Conservation (phyloP, 2,113 vertebrate species). For the Hippocampus abdominalis region DNA sequence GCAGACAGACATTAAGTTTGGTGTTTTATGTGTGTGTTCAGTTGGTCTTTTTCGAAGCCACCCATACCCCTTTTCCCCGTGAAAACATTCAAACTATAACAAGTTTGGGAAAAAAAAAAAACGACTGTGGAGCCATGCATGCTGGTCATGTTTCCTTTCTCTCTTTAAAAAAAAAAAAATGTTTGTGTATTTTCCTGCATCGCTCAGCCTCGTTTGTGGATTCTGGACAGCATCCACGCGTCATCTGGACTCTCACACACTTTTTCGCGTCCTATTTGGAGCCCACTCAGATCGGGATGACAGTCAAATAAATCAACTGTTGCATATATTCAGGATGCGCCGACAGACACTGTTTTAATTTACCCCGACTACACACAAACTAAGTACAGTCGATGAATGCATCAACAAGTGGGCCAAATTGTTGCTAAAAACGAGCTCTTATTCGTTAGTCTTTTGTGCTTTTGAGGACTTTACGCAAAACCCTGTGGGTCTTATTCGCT, state of each 20-base stretch:
- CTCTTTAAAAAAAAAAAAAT: no score
- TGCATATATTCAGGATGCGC: slow-evolving; percentile 13
- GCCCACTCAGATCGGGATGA: slow-evolving; percentile 13
- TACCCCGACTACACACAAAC: neutral
- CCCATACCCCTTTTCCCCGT: slow-evolving; percentile 69
- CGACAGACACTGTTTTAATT: neutral
- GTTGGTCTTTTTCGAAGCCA: slow-evolving; percentile 78
- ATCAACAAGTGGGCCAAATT: slow-evolving; percentile 59
- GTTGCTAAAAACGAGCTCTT: slow-evolving; percentile 28
- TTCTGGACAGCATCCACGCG: slow-evolving; percentile 43
- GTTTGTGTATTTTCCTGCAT: slow-evolving; percentile 77
- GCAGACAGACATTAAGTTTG: neutral
- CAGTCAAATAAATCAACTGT: slow-evolving; percentile 25
- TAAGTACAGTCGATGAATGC: slow-evolving; percentile 10
- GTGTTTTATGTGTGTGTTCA: no score
- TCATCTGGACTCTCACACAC: slow-evolving; percentile 55
- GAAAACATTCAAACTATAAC: slow-evolving; percentile 63
- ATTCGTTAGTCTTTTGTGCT: neutral
- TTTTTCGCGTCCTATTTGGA: slow-evolving; percentile 20
- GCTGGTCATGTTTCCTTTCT: slow-evolving; percentile 86
- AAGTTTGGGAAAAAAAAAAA: slow-evolving; percentile 34
- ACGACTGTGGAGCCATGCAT: slow-evolving; percentile 82
- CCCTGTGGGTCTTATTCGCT: neutral
- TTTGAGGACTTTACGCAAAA: slow-evolving; percentile 6
- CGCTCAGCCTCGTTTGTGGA: slow-evolving; percentile 69